Conservation (phyloP, 2,888 invertebrate genomes). For the Phymatocera aterrima region DNA sequence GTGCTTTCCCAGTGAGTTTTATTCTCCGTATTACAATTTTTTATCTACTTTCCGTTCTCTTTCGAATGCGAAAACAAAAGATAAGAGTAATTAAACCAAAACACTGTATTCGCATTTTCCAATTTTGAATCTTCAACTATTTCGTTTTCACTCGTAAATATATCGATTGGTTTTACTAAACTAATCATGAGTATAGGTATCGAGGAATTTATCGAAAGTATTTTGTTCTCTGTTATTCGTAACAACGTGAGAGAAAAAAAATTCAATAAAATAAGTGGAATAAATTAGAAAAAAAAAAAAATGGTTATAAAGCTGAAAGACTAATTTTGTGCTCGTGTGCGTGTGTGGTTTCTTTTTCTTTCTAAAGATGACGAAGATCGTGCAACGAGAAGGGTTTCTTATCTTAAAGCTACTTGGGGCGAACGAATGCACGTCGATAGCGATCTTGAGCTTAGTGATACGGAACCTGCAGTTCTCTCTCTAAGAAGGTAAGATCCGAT, state of each 20-base stretch:
- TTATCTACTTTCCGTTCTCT: no score
- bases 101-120: no score
- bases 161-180: no score
- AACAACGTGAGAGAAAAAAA: not conserved
- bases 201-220: no score
- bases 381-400: constrained; percentile 93
- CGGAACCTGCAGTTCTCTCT: constrained; percentile 76
- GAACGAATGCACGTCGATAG: constrained; percentile 86
- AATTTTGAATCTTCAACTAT: no score
- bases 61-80: no score
- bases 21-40: no score
- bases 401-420: constrained; percentile 94
- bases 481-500: constrained; percentile 79
- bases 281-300: not conserved
- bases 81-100: no score
- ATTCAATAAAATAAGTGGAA: not conserved
- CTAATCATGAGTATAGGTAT: no score
- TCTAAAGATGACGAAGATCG: constrained; percentile 87
- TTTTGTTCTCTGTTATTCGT: no score
- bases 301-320: not conserved
- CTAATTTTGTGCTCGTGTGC: not conserved
- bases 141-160: no score
- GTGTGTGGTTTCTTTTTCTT: constrained; percentile 4
- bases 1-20: no score
- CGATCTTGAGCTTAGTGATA: constrained; percentile 80